Evolutionary conservation across 1,140 invertebrate genomes (phyloP).

Genomic region (Streblospio benedicti): DNA sequence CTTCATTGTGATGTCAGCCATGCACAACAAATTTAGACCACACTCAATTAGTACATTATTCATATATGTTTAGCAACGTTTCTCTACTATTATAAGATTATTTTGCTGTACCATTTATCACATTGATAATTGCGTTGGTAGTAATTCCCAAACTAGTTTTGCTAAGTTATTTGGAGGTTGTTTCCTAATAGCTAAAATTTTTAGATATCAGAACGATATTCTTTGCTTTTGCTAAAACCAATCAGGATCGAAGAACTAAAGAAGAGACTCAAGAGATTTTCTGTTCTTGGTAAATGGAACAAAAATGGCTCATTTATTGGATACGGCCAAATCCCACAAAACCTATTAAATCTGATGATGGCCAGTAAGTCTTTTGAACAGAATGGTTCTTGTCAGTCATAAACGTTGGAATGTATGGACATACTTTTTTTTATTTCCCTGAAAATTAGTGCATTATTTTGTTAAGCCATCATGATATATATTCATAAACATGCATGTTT

Average conservation of each 20-base stretch:
- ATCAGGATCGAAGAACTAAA: slow-evolving; percentile 15
- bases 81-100: not conserved
- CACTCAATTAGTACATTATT: too few species aligned
- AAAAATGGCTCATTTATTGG: slow-evolving; percentile 74
- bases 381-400: slow-evolving; percentile 3
- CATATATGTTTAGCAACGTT: too few species aligned
- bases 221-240: not conserved
- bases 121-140: not conserved
- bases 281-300: slow-evolving; percentile 74
- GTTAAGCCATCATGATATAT: not conserved
- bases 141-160: not conserved
- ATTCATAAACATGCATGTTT: not conserved
- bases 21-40: too few species aligned
- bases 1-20: too few species aligned
- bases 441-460: not conserved
- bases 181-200: not conserved
- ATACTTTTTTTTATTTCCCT: too few species aligned
- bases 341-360: slow-evolving; percentile 57
- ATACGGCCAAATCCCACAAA: slow-evolving; percentile 70
- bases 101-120: not conserved
- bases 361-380: slow-evolving; percentile 51
- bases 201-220: not conserved
- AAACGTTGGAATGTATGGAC: not conserved
- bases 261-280: slow-evolving; percentile 46
- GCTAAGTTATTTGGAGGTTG: not conserved